phyloP scores from a whole-genome alignment of 1,140 invertebrate species.

The Pectinophora gossypiella region DNA sequence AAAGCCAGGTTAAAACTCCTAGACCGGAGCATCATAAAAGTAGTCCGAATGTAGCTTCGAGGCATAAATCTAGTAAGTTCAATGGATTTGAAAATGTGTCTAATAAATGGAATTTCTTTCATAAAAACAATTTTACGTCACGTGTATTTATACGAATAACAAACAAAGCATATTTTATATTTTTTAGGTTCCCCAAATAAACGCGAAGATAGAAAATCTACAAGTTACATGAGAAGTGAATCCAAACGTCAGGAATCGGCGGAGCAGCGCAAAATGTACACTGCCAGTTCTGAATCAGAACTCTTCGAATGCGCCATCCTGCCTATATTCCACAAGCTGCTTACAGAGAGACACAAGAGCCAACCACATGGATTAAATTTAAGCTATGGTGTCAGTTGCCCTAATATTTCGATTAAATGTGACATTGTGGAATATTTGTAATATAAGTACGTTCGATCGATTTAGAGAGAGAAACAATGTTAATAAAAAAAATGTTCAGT shows the following conservation, averaged over 20 bases:
- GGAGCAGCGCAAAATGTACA: slow-evolving; percentile 79
- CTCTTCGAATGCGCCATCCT: slow-evolving; percentile 86
- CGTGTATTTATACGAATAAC: too few species aligned
- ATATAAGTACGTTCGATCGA: too few species aligned
- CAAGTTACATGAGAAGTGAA: slow-evolving; percentile 45
- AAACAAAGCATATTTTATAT: slow-evolving; percentile 6
- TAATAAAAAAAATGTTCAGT: too few species aligned
- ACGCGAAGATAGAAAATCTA: slow-evolving; percentile 61
- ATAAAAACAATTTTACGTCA: too few species aligned
- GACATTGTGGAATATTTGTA: slow-evolving; percentile 96
- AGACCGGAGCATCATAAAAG: slow-evolving; percentile 61
- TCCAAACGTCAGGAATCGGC: slow-evolving; percentile 61
- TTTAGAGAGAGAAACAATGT: too few species aligned
- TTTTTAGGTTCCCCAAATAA: slow-evolving; percentile 51
- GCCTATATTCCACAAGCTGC: slow-evolving; percentile 92
- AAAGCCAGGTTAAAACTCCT: slow-evolving; percentile 13
- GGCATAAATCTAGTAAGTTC: slow-evolving; percentile 52
- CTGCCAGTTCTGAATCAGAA: slow-evolving; percentile 89
- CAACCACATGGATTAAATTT: slow-evolving; percentile 78
- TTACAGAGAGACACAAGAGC: slow-evolving; percentile 87
- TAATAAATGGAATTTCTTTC: too few species aligned
- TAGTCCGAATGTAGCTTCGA: slow-evolving; percentile 66
- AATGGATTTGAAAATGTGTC: too few species aligned
- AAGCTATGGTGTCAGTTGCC: slow-evolving; percentile 90
- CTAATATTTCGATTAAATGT: slow-evolving; percentile 96